Conservation (phyloP, 2,888 invertebrate species). For the Panzeria rudis region DNA sequence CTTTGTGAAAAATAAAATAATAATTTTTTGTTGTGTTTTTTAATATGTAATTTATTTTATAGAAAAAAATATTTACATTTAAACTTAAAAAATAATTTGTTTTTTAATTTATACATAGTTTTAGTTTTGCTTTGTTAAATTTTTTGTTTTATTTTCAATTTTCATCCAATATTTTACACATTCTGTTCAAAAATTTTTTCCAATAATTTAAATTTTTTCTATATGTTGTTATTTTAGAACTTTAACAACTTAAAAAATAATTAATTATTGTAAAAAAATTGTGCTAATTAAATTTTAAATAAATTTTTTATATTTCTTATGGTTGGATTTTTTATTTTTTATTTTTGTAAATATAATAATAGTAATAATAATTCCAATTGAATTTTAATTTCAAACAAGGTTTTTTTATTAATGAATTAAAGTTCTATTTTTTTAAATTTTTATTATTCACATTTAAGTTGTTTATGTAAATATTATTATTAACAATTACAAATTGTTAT, state of each 20-base stretch:
- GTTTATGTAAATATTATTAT: conserved; percentile 18
- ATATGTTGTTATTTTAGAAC: conserved; percentile 26
- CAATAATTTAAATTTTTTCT: conserved; percentile 43
- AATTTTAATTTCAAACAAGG: conserved; percentile 43
- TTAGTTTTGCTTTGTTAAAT: conserved; percentile 21
- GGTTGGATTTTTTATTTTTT: conserved; percentile 7
- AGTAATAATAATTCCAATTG: conserved; percentile 44
- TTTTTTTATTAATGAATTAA: conserved; percentile 36
- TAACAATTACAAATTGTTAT: conserved; percentile 59
- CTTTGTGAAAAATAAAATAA: no score
- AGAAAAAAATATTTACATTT: conserved; percentile 61
- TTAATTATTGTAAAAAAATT: conserved; percentile 62
- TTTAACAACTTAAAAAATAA: conserved; percentile 55
- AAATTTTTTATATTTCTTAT: conserved; percentile 51
- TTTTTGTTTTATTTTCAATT: conserved; percentile 15
- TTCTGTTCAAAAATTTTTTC: conserved; percentile 5
- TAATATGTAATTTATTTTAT: conserved; percentile 58
- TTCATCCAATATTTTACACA: conserved; percentile 34
- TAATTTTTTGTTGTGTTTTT: conserved; percentile 6
- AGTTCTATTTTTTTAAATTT: conserved; percentile 5
- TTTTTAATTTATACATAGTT: conserved; percentile 56
- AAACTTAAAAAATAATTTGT: conserved; percentile 62
- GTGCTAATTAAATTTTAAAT: conserved; percentile 69
- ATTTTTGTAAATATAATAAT: conserved; percentile 35
- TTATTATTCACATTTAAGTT: conserved; percentile 29